Evolutionary conservation across 2,888 invertebrate species (phyloP).

Genomic region (Latheticus oryzae): DNA sequence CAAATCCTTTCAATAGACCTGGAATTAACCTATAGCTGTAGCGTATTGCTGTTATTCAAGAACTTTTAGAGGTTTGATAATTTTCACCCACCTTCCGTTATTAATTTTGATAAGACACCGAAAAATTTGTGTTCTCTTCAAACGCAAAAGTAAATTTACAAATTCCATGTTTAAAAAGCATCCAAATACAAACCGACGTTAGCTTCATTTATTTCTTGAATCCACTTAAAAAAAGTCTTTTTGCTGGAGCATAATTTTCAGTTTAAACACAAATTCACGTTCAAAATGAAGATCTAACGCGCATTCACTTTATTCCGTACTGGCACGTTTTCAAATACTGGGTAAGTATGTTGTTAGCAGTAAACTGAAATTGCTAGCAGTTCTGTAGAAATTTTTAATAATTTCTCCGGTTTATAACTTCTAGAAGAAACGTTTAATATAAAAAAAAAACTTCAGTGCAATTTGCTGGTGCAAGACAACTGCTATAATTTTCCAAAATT

Average conservation of each 20-base stretch:
- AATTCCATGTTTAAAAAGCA: too few relatives aligned
- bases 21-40: conserved; percentile 39
- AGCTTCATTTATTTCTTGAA: too few relatives aligned
- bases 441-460: conserved; percentile 6
- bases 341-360: conserved; percentile 10
- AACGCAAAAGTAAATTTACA: too few relatives aligned
- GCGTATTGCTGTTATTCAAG: conserved; percentile 35
- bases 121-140: background rate
- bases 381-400: conserved; percentile 14
- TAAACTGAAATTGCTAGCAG: conserved; percentile 9
- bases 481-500: too few relatives aligned
- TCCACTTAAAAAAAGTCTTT: too few relatives aligned
- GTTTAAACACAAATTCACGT: too few relatives aligned
- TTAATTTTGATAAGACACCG: conserved; percentile 18
- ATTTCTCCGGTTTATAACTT: conserved; percentile 3
- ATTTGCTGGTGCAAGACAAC: conserved; percentile 5
- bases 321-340: background rate
- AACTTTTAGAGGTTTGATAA: conserved; percentile 35
- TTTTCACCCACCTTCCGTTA: conserved; percentile 6
- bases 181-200: too few relatives aligned
- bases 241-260: too few relatives aligned
- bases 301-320: background rate
- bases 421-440: background rate
- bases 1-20: conserved; percentile 40
- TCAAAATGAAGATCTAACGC: too few relatives aligned